Evolutionary conservation across 2,888 invertebrate species (phyloP), one percentile per base, ranked within the genome.

Genomic region (Acrobasis consociella): DNA sequence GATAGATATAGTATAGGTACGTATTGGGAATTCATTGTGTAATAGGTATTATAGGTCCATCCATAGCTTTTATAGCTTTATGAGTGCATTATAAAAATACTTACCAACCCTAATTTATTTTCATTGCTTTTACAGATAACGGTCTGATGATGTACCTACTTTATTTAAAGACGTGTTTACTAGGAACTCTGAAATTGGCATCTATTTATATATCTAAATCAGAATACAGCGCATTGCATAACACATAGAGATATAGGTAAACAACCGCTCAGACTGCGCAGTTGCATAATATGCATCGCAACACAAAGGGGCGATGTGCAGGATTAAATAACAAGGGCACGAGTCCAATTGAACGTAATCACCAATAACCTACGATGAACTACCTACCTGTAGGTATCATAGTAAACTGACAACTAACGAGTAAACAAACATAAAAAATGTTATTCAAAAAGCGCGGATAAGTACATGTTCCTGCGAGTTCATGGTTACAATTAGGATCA

Each of bases 321-420:
- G 39, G 55, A 55, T 55, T 55, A 39, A 38, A 38, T 53, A 53
- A 38, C 53, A 53, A 53, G 53, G 37, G 9, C 37, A 52, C 2
- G 22, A 31, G 16, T 15, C 9, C 55, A 55, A 55, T 55, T 39
- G 55, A 39, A 38, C 55, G 16, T 16, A 51, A 51, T 31, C 5
- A 13, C n/a, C 46, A 46, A 46, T 46, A 46, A 46, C n/a, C 11
- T 13, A 13, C 13, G 0, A 5, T 5, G 13, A 3, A 7, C 5
- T 46, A 46, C 11, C 3, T 46, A 46, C 46, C 13, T 11, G 11
- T 46, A 46, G 31, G 31, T 31, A 31, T 31, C 31, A 3, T 22
- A 31, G 31, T 31, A 31, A n/a, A 31, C 7, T 31, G 31, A 31
- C 5, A 31, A 7, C 0, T 31, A 31, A 31, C 5, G 31, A 7